phyloP scores from a whole-genome alignment of 2,888 invertebrate genomes.

The Drosophila barbarae region DNA sequence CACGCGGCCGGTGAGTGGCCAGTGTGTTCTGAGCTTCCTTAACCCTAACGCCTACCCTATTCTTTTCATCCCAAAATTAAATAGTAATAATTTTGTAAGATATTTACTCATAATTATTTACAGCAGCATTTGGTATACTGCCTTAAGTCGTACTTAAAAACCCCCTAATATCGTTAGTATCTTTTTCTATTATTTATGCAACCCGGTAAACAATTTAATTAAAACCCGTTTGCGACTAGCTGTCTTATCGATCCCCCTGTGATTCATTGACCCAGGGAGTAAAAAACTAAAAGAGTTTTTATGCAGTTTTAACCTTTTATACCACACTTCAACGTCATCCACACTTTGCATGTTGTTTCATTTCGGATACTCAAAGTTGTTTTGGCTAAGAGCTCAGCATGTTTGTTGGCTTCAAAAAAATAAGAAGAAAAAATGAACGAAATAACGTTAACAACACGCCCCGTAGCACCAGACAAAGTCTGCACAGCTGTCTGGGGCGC shows the following conservation, averaged over 20 bases:
- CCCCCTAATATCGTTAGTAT: background rate
- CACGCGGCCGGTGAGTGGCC: no score
- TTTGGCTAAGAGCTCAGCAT: constrained; percentile 65
- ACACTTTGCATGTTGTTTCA: constrained; percentile 57
- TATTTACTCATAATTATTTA: no score
- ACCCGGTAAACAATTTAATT: constrained; percentile 4
- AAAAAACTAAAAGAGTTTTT: constrained; percentile 20
- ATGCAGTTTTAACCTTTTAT: constrained; percentile 40
- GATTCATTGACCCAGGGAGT: constrained; percentile 25
- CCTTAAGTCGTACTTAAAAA: background rate
- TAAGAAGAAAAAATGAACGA: constrained; percentile 21
- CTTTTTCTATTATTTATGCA: constrained; percentile 4
- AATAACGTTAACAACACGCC: constrained; percentile 54
- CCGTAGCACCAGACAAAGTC: constrained; percentile 67
- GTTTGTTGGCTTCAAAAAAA: constrained; percentile 44
- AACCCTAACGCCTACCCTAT: no score
- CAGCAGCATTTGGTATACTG: no score
- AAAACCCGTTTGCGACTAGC: constrained; percentile 5
- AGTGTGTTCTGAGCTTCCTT: no score
- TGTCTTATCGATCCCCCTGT: constrained; percentile 6
- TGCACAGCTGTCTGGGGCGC: constrained; percentile 69
- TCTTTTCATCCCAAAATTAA: no score
- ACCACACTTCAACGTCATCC: constrained; percentile 21
- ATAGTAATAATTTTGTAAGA: background rate
- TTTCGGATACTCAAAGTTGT: constrained; percentile 18